phyloP scores from a whole-genome alignment of 2,113 vertebrate genomes.

The Morone saxatilis region DNA sequence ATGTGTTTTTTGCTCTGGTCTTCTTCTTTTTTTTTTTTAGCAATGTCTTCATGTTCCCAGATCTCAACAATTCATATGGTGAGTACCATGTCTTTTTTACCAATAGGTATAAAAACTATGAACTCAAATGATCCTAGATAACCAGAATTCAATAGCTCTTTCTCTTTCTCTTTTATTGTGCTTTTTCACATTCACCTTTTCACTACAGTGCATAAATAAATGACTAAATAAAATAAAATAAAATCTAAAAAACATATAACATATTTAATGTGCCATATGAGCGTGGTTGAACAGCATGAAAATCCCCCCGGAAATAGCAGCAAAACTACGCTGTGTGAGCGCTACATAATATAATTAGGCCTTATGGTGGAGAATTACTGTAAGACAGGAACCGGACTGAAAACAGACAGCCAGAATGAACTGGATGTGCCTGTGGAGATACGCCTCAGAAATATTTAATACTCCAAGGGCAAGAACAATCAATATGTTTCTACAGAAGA shows the following conservation, averaged over 20 bases:
- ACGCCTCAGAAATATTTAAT: slow-evolving; percentile 59
- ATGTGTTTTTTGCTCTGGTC: background rate
- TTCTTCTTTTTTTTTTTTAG: background rate
- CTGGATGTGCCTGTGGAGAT: slow-evolving; percentile 11
- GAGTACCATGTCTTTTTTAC: background rate
- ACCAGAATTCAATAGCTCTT: background rate
- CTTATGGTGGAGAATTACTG: background rate
- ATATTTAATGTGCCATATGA: background rate
- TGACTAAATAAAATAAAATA: background rate
- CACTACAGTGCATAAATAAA: background rate
- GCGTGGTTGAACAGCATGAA: background rate
- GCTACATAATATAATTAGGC: background rate
- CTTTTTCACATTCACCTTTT: too few species aligned
- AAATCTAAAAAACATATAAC: background rate
- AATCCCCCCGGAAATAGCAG: background rate
- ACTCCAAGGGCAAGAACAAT: slow-evolving; percentile 44
- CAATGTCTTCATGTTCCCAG: background rate
- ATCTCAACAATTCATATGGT: background rate
- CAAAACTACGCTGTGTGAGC: background rate
- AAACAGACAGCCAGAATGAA: slow-evolving; percentile 39
- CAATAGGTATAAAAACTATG: background rate
- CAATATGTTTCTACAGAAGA: slow-evolving; percentile 52
- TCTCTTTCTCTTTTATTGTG: background rate
- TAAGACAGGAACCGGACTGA: slow-evolving; percentile 20
- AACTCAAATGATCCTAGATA: background rate